Conservation (phyloP, 2,113 vertebrate genomes). For the Odocoileus hemionus region DNA sequence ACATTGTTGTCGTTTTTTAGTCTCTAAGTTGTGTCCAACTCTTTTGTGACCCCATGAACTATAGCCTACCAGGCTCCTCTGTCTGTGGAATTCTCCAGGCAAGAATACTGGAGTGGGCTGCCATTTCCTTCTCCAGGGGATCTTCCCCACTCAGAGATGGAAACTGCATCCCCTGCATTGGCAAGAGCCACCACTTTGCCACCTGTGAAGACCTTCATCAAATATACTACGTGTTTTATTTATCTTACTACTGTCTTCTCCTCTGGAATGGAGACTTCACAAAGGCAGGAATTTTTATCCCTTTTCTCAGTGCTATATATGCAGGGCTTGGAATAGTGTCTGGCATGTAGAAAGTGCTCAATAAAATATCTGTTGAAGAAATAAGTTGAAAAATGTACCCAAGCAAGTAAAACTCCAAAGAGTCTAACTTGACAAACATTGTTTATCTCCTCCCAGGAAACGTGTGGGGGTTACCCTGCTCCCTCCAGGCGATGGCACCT, state of each 20-base stretch:
- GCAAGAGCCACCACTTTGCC: background rate
- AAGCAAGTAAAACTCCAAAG: background rate
- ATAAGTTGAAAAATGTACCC: background rate
- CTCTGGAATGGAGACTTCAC: background rate
- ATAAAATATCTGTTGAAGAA: slow-evolving; percentile 1
- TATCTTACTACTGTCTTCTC: background rate
- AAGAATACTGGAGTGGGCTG: background rate
- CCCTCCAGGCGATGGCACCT: slow-evolving; percentile 81
- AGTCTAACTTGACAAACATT: background rate
- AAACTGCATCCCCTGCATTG: background rate
- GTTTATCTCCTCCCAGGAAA: slow-evolving; percentile 19
- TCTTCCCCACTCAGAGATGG: background rate
- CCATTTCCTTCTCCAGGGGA: background rate
- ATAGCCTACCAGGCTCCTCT: background rate
- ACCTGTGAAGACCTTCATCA: background rate
- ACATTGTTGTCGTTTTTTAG: background rate
- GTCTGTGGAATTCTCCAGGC: background rate
- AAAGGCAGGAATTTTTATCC: background rate
- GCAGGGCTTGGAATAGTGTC: background rate
- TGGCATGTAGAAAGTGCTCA: background rate
- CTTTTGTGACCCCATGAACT: background rate
- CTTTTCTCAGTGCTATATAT: background rate
- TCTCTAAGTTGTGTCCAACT: background rate
- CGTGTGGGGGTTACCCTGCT: background rate
- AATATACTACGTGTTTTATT: background rate